Evolutionary conservation across 2,113 vertebrate genomes (phyloP), one percentile per base, ranked within the genome.

Genomic region (Brachionichthys hirsutus): DNA sequence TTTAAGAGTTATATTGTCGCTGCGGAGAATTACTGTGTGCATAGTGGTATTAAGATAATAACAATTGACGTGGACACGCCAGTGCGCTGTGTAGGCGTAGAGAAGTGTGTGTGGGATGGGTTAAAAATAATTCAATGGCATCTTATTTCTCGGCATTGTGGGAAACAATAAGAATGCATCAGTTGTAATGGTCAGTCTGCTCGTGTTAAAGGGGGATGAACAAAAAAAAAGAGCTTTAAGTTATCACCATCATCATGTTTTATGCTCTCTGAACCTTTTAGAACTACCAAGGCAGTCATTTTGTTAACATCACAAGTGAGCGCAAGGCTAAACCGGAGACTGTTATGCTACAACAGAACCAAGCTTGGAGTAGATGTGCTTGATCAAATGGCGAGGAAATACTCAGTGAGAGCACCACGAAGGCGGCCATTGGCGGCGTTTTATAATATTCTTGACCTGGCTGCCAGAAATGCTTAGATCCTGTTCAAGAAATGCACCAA

Each of bases 41-140:
- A 70, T 30, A 58, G 67, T 41, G 60, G 73, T 77, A 66, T 78
- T 81, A 73, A 79, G 56, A 67, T 73, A 77, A 75, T 59, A 81
- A 69, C 20, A 50, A 43, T 13, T 78, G 43, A 63, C 36, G 47
- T 17, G 20, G 54, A 54, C 18, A 62, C 16, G 17, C 22, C 46
- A 30, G 15, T 22, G 22, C 45, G 61, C 38, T 54, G 43, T 58
- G 64, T 64, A 19, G 41, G 55, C 6, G n/a, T 24, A 9, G 5
- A 54, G 35, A 35, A 24, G 35, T 35, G 13, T 42, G 9, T 10
- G 6, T 38, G 9, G 36, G 36, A 9, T 38, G 36, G 8, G 9
- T 12, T 38, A 38, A 9, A 57, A 6, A 22, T 30, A 30, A 30
- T 30, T 30, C n/a, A n/a, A n/a, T n/a, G n/a, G n/a, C n/a, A n/a